These are phyloP conservation scores for Arizona elegans DNA, from an alignment of 2,113 vertebrate genomes.

Conservation along the genomic window DNA sequence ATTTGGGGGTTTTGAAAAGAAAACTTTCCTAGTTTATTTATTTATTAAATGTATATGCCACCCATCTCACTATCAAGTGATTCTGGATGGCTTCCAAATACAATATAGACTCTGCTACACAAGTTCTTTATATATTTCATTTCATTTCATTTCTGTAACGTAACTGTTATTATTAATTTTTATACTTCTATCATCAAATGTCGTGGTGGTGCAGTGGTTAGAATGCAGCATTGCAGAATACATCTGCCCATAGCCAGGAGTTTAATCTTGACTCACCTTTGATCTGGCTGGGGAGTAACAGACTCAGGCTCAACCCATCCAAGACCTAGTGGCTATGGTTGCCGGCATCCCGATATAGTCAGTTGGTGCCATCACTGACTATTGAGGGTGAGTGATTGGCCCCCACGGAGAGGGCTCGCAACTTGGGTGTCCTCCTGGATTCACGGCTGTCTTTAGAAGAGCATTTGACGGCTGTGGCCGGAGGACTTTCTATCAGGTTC, in stretches of 20 bases:
- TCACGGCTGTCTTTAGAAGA: no score
- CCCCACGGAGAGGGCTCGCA: no score
- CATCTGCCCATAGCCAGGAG: not conserved
- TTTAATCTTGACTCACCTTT: not conserved
- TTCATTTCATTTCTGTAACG: not conserved
- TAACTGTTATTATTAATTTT: not conserved
- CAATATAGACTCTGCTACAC: not conserved
- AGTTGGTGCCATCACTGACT: no score
- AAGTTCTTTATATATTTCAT: not conserved
- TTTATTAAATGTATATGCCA: not conserved
- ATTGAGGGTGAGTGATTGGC: no score
- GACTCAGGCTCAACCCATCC: no score
- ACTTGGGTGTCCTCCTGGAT: no score
- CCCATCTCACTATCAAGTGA: not conserved
- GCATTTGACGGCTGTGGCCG: no score
- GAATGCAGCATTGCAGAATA: not conserved
- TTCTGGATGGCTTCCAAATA: not conserved
- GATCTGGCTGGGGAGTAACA: no score
- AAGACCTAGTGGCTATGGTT: no score
- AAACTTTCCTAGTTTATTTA: not conserved
- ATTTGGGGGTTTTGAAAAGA: no score
- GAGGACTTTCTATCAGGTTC: no score
- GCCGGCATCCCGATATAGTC: no score
- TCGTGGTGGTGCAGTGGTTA: not conserved
- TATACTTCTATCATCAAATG: not conserved